Percentiles rank a stretch among this genome's conserved stretches.
phyloP scores from a whole-genome alignment of 2,113 vertebrate genomes.

The Leucosticte australis region DNA sequence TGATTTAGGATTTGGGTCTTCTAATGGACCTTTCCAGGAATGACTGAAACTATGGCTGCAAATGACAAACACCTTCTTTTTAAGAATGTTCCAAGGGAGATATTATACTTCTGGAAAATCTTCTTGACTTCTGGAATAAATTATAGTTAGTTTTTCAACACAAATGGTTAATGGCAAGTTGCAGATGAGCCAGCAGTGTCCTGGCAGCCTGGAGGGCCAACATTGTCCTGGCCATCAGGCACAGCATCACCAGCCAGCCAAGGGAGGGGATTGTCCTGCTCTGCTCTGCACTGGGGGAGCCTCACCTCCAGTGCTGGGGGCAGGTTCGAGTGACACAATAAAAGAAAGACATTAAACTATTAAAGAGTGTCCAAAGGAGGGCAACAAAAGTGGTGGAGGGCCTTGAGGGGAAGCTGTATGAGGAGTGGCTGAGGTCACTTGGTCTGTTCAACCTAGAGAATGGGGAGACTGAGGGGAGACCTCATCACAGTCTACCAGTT shows the following conservation, averaged over 20 bases:
- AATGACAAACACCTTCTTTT: not conserved
- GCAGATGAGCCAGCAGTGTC: not conserved
- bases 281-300: fast-evolving
- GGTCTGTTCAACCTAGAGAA: not conserved
- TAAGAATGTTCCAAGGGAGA: not conserved
- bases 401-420: fast-evolving
- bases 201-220: not conserved
- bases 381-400: not conserved
- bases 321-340: not conserved
- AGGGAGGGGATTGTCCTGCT: not conserved
- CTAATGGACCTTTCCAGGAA: not conserved
- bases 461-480: not conserved
- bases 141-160: not conserved
- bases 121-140: not conserved
- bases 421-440: not conserved
- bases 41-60: not conserved
- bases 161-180: not conserved
- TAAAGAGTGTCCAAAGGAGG: not conserved
- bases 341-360: not conserved
- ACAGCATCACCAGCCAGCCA: fast-evolving
- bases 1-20: not conserved
- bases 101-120: not conserved
- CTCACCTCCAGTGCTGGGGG: fast-evolving
- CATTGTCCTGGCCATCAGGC: fast-evolving
- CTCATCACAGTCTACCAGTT: fast-evolving